A percentile compares a stretch with the other conserved stretches of the same genome.
These are phyloP conservation scores for Rhea americana DNA, from an alignment of 2,113 vertebrate species.

Conservation along the genomic window DNA sequence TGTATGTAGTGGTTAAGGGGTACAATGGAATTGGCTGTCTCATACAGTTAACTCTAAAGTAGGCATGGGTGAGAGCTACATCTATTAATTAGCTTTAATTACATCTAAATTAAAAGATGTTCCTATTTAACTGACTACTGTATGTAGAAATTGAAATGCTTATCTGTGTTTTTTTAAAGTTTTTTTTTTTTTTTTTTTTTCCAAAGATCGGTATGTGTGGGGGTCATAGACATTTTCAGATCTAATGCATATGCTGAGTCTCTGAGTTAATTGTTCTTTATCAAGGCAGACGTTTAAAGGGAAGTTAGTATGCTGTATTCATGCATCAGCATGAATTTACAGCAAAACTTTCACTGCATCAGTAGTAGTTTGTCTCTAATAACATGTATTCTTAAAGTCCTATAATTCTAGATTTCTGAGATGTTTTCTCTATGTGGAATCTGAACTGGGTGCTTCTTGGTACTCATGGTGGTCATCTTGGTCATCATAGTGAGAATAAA, in stretches of 20 bases:
- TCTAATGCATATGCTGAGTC: neutral
- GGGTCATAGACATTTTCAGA: neutral
- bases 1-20: neutral
- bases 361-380: neutral
- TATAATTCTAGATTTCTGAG: neutral
- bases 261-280: neutral
- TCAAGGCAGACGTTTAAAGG: neutral
- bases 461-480: neutral
- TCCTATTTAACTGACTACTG: neutral
- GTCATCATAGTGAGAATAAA: neutral
- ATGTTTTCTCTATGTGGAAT: neutral
- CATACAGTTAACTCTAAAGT: neutral
- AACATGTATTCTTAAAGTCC: neutral
- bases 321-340: too few relatives aligned
- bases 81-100: neutral
- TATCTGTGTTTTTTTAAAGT: neutral
- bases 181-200: neutral
- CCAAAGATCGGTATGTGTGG: neutral
- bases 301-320: neutral
- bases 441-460: neutral
- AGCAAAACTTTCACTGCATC: neutral
- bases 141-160: neutral
- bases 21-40: neutral
- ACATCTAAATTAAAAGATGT: neutral
- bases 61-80: neutral